Evolutionary conservation across 2,888 invertebrate genomes (phyloP).

Genomic region (Eutolmus rufibarbis): DNA sequence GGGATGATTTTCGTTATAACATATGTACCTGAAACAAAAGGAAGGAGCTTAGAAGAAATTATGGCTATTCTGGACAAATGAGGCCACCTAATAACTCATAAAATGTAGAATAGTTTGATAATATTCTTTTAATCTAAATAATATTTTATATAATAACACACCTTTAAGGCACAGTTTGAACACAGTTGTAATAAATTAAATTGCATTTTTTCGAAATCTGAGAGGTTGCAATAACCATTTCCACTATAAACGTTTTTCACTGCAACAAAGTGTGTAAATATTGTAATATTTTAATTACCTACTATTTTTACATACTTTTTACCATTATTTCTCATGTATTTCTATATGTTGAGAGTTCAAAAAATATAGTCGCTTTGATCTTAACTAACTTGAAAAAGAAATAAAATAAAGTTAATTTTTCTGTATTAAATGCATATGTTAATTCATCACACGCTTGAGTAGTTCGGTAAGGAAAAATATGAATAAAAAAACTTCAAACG

Average conservation of each 20-base stretch:
- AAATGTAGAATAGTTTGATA: not conserved
- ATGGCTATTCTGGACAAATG: not conserved
- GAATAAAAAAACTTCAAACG: too few species aligned
- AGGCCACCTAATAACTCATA: not conserved
- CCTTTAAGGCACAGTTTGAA: too few species aligned
- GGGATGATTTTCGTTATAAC: constrained; percentile 55
- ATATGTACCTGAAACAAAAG: constrained; percentile 45
- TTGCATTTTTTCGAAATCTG: too few species aligned
- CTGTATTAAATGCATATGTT: too few species aligned
- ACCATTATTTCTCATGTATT: not conserved
- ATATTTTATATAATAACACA: not conserved
- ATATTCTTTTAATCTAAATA: not conserved
- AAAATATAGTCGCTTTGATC: not conserved
- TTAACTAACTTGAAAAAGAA: not conserved
- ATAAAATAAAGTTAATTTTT: not conserved
- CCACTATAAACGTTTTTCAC: not conserved
- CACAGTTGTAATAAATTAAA: too few species aligned
- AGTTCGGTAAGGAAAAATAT: not conserved
- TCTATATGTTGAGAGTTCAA: not conserved
- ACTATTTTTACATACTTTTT: not conserved
- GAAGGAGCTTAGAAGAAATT: not conserved
- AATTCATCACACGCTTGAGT: too few species aligned
- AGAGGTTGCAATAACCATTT: not conserved
- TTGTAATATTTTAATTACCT: not conserved
- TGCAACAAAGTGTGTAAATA: not conserved